A percentile compares a stretch with the other conserved stretches of the same genome.
phyloP scores from a whole-genome alignment of 1,140 invertebrate species.

The Goniozus legneri region DNA sequence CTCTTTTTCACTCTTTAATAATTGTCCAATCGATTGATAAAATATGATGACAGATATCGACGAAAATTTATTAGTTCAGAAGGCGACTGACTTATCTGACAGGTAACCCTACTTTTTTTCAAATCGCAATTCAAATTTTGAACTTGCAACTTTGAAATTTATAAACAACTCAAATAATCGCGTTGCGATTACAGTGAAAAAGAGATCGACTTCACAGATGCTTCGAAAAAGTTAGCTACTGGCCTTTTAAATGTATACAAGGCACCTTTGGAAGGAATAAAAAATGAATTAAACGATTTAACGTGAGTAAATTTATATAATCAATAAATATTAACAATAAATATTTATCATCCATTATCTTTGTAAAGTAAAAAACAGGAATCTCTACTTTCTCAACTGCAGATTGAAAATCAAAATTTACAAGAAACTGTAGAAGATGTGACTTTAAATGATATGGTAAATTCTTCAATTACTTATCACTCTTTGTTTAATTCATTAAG shows the following conservation, averaged over 20 bases:
- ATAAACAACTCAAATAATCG: too few species aligned
- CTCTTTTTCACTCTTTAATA: too few species aligned
- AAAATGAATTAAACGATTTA: constrained; percentile 43
- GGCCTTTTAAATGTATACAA: constrained; percentile 43
- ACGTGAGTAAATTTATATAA: constrained; percentile 31
- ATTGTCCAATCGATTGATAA: not conserved
- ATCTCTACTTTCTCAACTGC: constrained; percentile 38
- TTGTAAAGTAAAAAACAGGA: constrained; percentile 44
- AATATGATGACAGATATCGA: constrained; percentile 45
- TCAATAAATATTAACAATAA: constrained; percentile 3
- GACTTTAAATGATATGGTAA: constrained; percentile 45
- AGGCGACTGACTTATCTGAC: constrained; percentile 16
- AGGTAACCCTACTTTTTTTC: constrained; percentile 29
- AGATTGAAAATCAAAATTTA: constrained; percentile 46
- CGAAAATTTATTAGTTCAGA: constrained; percentile 25
- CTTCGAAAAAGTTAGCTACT: constrained; percentile 33
- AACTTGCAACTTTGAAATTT: too few species aligned
- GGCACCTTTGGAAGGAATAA: constrained; percentile 37
- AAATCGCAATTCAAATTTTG: too few species aligned
- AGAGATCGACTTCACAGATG: constrained; percentile 29
- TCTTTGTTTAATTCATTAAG: constrained; percentile 5
- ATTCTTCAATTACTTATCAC: not conserved
- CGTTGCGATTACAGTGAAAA: constrained; percentile 28
- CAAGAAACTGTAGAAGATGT: constrained; percentile 37
- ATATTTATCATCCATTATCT: constrained; percentile 9